A percentile compares a stretch with the other conserved stretches of the same genome.
phyloP scores from a whole-genome alignment of 2,888 invertebrate species.

The Torymus auratus region DNA sequence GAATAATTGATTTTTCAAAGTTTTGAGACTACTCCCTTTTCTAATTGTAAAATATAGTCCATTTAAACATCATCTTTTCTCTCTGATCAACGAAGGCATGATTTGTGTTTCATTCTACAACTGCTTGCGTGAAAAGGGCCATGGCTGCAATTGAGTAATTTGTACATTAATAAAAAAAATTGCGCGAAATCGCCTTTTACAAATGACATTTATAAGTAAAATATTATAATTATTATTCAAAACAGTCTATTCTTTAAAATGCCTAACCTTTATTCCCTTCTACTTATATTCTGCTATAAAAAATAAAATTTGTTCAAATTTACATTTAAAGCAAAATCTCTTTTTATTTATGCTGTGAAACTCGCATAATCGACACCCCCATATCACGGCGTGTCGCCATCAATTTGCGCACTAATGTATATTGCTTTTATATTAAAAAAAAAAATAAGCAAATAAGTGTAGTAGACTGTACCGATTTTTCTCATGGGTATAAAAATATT shows the following conservation, averaged over 20 bases:
- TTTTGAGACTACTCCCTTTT: constrained; percentile 56
- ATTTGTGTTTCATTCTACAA: constrained; percentile 51
- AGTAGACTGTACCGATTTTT: no score
- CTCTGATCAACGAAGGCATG: constrained; percentile 51
- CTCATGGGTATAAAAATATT: no score
- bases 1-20: constrained; percentile 54
- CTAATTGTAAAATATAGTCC: constrained; percentile 52
- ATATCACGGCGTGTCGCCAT: no score
- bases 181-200: constrained; percentile 56
- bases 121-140: constrained; percentile 54
- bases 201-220: constrained; percentile 60
- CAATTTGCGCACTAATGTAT: no score
- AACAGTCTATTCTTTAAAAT: constrained; percentile 43
- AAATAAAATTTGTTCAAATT: constrained; percentile 15
- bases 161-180: constrained; percentile 55
- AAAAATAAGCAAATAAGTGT: no score
- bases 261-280: constrained; percentile 14
- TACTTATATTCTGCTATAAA: constrained; percentile 11
- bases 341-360: no score
- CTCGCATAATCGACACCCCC: no score
- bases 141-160: constrained; percentile 55
- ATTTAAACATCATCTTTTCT: constrained; percentile 47
- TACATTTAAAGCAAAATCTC: no score
- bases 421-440: no score
- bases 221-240: constrained; percentile 55